Percentiles rank a stretch among this genome's conserved stretches.
Evolutionary conservation across 2,113 vertebrate genomes (phyloP).

Genomic region (Scomber colias): DNA sequence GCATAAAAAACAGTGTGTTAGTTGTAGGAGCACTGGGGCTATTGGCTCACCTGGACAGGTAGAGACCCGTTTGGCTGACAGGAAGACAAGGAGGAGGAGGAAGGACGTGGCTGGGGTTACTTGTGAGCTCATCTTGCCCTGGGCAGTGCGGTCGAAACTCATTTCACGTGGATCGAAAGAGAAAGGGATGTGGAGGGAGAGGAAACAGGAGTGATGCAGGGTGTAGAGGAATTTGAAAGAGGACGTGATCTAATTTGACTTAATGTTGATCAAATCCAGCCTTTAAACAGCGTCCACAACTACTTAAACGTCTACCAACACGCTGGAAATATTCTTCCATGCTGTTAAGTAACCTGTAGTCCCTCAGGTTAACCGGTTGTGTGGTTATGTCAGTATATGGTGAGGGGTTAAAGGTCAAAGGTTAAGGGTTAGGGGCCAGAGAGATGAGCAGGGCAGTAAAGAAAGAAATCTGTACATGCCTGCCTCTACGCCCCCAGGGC

Average conservation of each 20-base stretch:
- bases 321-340: neutral
- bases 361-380: slow-evolving; percentile 39
- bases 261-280: neutral
- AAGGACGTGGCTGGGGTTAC: slow-evolving; percentile 42
- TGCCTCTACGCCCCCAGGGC: slow-evolving; percentile 47
- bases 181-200: neutral
- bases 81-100: slow-evolving; percentile 46
- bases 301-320: neutral
- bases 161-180: neutral
- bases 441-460: slow-evolving; percentile 61
- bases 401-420: slow-evolving; percentile 51
- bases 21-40: neutral
- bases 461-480: slow-evolving; percentile 50
- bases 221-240: neutral
- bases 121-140: slow-evolving; percentile 53
- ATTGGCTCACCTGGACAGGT: slow-evolving; percentile 56
- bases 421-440: slow-evolving; percentile 53
- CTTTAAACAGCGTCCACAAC: neutral
- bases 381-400: slow-evolving; percentile 31
- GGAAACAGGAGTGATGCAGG: slow-evolving; percentile 12
- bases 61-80: slow-evolving; percentile 55
- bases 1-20: slow-evolving; percentile 5
- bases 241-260: neutral
- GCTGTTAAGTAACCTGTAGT: slow-evolving; percentile 19
- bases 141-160: slow-evolving; percentile 31